Conservation (phyloP, 2,888 invertebrate genomes). For the Pheosia tremula region DNA sequence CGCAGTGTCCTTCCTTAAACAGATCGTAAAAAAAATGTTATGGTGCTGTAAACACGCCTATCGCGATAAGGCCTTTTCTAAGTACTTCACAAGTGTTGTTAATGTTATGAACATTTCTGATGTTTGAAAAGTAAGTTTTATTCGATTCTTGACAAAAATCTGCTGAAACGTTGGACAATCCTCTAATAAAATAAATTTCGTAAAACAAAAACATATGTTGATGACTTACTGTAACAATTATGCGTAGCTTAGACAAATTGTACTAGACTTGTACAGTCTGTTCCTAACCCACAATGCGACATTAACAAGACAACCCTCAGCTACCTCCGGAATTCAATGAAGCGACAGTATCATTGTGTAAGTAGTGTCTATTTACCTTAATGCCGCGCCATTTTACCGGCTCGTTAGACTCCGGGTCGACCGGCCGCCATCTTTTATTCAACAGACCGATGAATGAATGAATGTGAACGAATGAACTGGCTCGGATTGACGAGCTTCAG, state of each 20-base stretch:
- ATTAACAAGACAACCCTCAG: neutral
- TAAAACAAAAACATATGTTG: too few relatives aligned
- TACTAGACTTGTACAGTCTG: neutral
- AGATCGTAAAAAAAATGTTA: constrained; percentile 46
- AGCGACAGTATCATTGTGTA: constrained; percentile 31
- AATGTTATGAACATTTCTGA: neutral
- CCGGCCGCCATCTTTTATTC: constrained; percentile 66
- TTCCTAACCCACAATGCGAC: neutral
- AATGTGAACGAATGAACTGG: constrained; percentile 56
- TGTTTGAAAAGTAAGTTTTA: too few relatives aligned
- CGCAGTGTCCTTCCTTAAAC: constrained; percentile 18
- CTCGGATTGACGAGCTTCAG: constrained; percentile 43
- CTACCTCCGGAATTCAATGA: constrained; percentile 24
- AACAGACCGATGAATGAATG: constrained; percentile 62
- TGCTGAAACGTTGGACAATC: too few relatives aligned
- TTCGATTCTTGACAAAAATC: too few relatives aligned
- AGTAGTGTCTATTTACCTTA: constrained; percentile 55
- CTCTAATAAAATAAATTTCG: too few relatives aligned
- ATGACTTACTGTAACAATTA: neutral
- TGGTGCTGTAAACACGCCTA: constrained; percentile 29
- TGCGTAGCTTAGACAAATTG: too few relatives aligned
- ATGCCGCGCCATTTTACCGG: constrained; percentile 52
- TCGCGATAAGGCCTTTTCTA: constrained; percentile 34
- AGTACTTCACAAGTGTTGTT: neutral
- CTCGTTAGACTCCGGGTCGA: constrained; percentile 51